Percentiles rank a stretch among this genome's conserved stretches.
Evolutionary conservation across 1,140 invertebrate genomes (phyloP).

Genomic region (Ladona fulva): DNA sequence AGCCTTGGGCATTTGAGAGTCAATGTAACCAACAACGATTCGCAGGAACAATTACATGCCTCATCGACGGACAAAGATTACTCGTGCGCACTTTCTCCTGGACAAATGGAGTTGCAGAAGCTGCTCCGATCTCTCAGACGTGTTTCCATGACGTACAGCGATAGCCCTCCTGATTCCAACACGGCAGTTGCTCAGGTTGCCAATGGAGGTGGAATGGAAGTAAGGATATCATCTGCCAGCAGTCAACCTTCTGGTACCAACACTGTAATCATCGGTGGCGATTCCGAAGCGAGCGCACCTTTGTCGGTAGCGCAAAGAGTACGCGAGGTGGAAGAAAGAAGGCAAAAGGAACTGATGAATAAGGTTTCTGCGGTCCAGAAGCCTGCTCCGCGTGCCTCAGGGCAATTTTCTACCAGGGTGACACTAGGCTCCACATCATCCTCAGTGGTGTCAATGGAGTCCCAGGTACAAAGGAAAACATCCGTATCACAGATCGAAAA

Average conservation of each 20-base stretch:
- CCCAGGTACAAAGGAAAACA: neutral
- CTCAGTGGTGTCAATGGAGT: constrained; percentile 30
- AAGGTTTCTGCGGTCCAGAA: constrained; percentile 25
- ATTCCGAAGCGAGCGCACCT: constrained; percentile 22
- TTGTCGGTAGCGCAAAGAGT: constrained; percentile 42
- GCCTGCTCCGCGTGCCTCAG: neutral
- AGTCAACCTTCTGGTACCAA: neutral
- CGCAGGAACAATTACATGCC: constrained; percentile 29
- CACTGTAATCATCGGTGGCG: neutral
- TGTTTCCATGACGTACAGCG: constrained; percentile 17
- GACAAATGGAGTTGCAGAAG: constrained; percentile 34
- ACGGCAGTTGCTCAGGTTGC: constrained; percentile 22
- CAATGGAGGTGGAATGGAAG: neutral
- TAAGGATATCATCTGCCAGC: neutral
- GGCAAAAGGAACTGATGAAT: constrained; percentile 19
- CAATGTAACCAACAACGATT: constrained; percentile 35
- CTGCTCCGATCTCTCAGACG: constrained; percentile 32
- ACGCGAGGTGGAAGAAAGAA: constrained; percentile 31
- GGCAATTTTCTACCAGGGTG: constrained; percentile 45
- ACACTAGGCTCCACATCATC: constrained; percentile 40
- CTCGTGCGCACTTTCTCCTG: constrained; percentile 7
- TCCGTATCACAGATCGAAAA: constrained; percentile 12
- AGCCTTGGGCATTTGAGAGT: constrained; percentile 6
- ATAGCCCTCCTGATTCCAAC: constrained; percentile 13
- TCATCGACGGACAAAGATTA: constrained; percentile 13